Evolutionary conservation across 2,888 invertebrate species (phyloP).

Genomic region (Onchidella celtica): DNA sequence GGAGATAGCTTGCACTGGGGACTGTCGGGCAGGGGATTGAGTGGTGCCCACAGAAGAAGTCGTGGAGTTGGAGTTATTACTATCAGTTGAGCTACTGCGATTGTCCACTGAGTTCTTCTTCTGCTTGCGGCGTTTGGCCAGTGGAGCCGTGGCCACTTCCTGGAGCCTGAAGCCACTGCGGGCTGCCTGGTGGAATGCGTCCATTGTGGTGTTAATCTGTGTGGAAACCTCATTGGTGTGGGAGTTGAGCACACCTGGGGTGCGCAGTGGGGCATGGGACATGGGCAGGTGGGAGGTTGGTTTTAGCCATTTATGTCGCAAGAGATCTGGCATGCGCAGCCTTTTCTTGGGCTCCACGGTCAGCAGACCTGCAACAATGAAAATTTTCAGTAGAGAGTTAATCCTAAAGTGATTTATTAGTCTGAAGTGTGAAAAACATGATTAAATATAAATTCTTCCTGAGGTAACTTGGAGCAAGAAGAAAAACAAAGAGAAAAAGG

Average conservation of each 20-base stretch:
- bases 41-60: conserved; percentile 52
- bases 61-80: conserved; percentile 68
- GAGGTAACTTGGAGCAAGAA: neutral
- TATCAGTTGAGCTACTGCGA: conserved; percentile 74
- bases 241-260: conserved; percentile 83
- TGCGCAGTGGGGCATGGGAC: conserved; percentile 83
- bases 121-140: conserved; percentile 86
- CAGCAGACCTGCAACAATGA: conserved; percentile 84
- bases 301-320: conserved; percentile 86
- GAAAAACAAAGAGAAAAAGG: neutral
- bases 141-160: conserved; percentile 87
- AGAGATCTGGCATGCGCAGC: conserved; percentile 86
- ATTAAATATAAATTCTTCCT: too few species aligned
- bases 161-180: conserved; percentile 87
- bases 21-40: conserved; percentile 57
- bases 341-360: conserved; percentile 89
- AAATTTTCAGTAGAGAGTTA: neutral
- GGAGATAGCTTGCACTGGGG: conserved; percentile 68
- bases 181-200: conserved; percentile 86
- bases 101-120: conserved; percentile 78
- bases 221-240: conserved; percentile 81
- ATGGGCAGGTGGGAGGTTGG: conserved; percentile 78
- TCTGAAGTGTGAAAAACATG: too few species aligned
- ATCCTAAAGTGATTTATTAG: neutral
- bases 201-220: conserved; percentile 85